Conservation (phyloP, 1,140 invertebrate genomes). For the Melipona quadrifasciata region DNA sequence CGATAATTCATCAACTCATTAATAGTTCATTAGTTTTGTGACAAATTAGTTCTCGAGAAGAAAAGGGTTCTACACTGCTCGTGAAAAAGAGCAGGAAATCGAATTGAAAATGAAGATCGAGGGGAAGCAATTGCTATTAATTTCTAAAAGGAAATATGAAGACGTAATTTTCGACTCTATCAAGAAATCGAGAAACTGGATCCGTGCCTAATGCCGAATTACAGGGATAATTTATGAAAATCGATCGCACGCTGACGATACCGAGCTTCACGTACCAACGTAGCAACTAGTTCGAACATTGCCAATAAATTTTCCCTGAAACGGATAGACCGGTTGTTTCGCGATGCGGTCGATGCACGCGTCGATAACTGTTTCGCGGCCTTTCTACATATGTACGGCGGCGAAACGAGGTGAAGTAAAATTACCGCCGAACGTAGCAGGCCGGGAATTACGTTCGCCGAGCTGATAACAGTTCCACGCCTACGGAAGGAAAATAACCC, state of each 20-base stretch:
- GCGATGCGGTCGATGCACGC: background rate
- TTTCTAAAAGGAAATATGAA: background rate
- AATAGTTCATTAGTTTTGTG: background rate
- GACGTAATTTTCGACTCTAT: background rate
- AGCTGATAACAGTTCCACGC: conserved; percentile 17
- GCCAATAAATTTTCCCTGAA: background rate
- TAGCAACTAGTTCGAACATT: background rate
- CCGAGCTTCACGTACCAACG: background rate
- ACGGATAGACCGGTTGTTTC: background rate
- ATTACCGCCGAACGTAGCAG: background rate
- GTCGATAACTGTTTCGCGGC: background rate
- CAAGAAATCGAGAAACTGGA: background rate
- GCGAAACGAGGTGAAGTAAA: background rate
- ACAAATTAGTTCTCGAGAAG: background rate
- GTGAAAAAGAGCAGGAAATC: background rate
- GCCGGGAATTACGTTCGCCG: background rate
- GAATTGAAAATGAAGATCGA: background rate
- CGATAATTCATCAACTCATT: background rate
- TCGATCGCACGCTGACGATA: background rate
- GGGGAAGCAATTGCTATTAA: background rate
- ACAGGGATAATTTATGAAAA: conserved; percentile 2
- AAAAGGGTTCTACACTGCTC: background rate
- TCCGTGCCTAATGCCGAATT: background rate
- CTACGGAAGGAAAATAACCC: conserved; percentile 32
- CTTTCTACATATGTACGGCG: background rate